These are phyloP conservation scores for Aix galericulata DNA, from an alignment of 2,113 vertebrate species.

Conservation along the genomic window DNA sequence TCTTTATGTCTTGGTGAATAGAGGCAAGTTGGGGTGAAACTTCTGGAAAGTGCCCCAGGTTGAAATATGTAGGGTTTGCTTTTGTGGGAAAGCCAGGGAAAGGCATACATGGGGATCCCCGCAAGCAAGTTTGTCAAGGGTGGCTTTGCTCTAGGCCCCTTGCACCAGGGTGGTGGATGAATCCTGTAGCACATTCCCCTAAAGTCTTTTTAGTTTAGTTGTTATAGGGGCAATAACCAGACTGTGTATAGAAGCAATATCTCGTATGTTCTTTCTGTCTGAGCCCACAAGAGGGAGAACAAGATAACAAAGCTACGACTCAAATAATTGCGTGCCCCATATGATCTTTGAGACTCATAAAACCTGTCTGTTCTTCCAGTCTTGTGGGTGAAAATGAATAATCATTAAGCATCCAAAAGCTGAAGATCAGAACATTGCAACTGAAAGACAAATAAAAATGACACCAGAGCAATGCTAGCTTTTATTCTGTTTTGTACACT, in stretches of 20 bases:
- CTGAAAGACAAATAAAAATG: not conserved
- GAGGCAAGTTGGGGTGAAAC: fast-evolving
- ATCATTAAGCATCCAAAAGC: not conserved
- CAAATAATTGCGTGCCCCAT: not conserved
- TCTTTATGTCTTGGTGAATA: not conserved
- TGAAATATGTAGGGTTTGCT: not conserved
- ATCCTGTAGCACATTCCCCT: not conserved
- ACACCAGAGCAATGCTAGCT: fast-evolving
- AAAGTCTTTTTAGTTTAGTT: not conserved
- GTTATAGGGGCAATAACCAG: fast-evolving
- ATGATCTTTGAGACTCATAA: not conserved
- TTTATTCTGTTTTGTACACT: not conserved
- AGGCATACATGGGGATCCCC: fast-evolving
- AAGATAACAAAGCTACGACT: not conserved
- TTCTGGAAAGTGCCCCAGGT: not conserved
- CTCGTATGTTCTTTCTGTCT: not conserved
- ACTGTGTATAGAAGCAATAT: not conserved
- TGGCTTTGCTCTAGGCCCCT: fast-evolving
- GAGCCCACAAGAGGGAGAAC: slow-evolving; percentile 57
- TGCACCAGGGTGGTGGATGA: fast-evolving
- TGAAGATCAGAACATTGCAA: not conserved
- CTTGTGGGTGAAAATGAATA: not conserved
- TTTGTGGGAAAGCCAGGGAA: not conserved
- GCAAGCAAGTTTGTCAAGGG: fast-evolving
- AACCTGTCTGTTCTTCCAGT: not conserved